phyloP scores from a whole-genome alignment of 2,888 invertebrate species.

The Sesia apiformis region DNA sequence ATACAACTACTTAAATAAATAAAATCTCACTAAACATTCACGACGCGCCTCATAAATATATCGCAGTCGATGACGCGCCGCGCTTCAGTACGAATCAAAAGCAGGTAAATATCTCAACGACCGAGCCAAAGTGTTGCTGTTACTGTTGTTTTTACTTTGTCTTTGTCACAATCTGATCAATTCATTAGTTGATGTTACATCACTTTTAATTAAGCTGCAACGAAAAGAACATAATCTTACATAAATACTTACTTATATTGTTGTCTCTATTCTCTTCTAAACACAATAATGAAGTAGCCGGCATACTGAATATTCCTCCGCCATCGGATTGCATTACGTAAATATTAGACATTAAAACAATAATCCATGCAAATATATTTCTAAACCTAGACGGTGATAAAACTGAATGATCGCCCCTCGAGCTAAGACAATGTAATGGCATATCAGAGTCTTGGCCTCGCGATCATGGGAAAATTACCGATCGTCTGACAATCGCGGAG shows the following conservation, averaged over 20 bases:
- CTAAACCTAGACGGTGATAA: slow-evolving; percentile 13
- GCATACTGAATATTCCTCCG: neutral
- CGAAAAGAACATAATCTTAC: neutral
- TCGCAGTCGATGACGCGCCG: too few species aligned
- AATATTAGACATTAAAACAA: neutral
- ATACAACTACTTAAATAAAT: too few species aligned
- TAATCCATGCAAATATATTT: neutral
- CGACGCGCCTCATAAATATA: too few species aligned
- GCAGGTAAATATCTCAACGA: too few species aligned
- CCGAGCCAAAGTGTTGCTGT: too few species aligned
- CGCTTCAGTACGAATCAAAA: too few species aligned
- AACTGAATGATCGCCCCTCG: slow-evolving; percentile 24
- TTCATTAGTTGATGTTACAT: too few species aligned
- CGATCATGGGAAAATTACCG: slow-evolving; percentile 59
- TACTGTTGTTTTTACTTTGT: neutral
- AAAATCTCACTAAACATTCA: too few species aligned
- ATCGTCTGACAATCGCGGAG: slow-evolving; percentile 38
- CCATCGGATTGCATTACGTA: neutral
- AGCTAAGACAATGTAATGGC: slow-evolving; percentile 31
- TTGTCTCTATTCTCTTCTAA: neutral
- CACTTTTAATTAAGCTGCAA: neutral
- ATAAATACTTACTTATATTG: neutral
- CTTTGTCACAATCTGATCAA: neutral
- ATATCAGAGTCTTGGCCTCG: slow-evolving; percentile 34
- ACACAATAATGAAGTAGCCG: too few species aligned